Evolutionary conservation across 2,888 invertebrate genomes (phyloP), one percentile per base, ranked within the genome.

Genomic region (Drosophila atripex): DNA sequence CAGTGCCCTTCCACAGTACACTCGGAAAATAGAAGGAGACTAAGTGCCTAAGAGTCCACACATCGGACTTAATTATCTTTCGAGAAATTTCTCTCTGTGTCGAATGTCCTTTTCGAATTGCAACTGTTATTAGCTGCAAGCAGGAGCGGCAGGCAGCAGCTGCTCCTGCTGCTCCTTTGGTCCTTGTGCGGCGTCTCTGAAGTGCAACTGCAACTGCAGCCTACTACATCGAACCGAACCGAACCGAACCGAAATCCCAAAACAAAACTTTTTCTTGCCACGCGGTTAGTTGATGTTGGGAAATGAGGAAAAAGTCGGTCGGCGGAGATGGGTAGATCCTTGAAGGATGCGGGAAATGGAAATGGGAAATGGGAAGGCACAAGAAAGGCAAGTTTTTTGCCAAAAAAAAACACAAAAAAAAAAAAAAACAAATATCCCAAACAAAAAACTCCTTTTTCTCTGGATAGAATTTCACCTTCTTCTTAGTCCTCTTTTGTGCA

Each of bases 241-340:
- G 56, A 73, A 86, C 28, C 47, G 60, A 59, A 32, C 46, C 70
- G 56, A 73, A 86, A 59, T 79, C 79, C 80, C 86, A 82, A 79
- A 88, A 86, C 83, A 80, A 88, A 80, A 88, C 66, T 88, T 88
- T 80, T 88, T 88, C 88, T 72, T 82, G 71, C 80, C 76, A 78
- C 73, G 73, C 79, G 79, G 88, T 87, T 87, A 78, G 86, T 78
- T 71, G 75, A 77, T 68, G 72, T 64, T 52, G 50, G 50, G 50
- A n/a, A 52, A 43, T 9, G 23, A n/a, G 32, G 32, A 9, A 41
- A 53, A 39, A n/a, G n/a, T n/a, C n/a, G n/a, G n/a, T n/a, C n/a
- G n/a, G n/a, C n/a, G n/a, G n/a, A n/a, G n/a, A n/a, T n/a, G 12
- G 25, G 25, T 25, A 6, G 25, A 25, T 28, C 9, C 28, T 8